Evolutionary conservation across 2,888 invertebrate species (phyloP), one percentile per base, ranked within the genome.

Genomic region (Hoplodrina blanda): DNA sequence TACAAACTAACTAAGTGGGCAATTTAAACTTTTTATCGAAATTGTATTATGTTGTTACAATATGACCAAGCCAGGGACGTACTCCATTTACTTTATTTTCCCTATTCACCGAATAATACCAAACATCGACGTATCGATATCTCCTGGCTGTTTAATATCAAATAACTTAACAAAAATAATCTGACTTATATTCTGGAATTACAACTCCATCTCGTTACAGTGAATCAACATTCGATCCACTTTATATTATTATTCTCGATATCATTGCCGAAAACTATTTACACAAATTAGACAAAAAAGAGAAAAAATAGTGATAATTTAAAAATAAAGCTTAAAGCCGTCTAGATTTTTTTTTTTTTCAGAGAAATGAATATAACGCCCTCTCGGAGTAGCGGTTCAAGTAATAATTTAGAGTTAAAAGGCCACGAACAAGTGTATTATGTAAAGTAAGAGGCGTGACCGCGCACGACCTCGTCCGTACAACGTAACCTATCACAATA

Each of bases 1-100:
- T 95, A 95, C 91, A 85, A 92, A 92, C 95, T 95, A 95, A 87
- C 92, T 87, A 91, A 92, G 94, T 92, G 92, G 92, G 81, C 69
- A 76, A 74, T 73, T 69, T 53, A 62, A n/a, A 68, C 56, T 41
- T 55, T 87, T 88, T 85, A 82, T 86, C 85, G 80, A 80, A 71
- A 41, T 76, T 68, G 62, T 68, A 69, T 69, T 59, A 64, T 67
- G 59, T 72, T 69, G 56, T 67, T 73, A 60, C 60, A 68, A 68
- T 74, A 76, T 73, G 71, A 82, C 62, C 69, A 52, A 84, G 85
- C 80, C 87, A 83, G 86, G 76, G 82, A 78, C 70, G 61, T 64
- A 70, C 33, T 63, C 25, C n/a, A 63, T 73, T 80, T 56, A 37
- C 55, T 53, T 46, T 20, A 19, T 46, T 33, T 73, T 60, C 69